Evolutionary conservation across 2,797 vertebrate genomes (phyloP), one percentile per base, ranked within the genome.

Genomic region (Podarcis lilfordi): DNA sequence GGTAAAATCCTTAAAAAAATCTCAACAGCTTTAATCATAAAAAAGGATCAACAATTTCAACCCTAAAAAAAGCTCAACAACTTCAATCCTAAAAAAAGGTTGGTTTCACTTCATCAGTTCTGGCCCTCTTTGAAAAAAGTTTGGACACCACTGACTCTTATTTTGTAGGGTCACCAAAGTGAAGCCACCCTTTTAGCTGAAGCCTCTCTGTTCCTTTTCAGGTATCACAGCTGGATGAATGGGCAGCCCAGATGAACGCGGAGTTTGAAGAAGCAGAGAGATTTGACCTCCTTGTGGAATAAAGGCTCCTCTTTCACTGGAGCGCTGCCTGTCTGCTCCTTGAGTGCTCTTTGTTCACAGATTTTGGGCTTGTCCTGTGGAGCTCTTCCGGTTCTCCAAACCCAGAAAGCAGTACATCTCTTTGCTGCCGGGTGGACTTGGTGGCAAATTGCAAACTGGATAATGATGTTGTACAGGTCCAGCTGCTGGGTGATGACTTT

Each of bases 201-300:
- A 21, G 15, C 8, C 15, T 8, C 1, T 40, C 45, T 23, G 74
- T 87, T 23, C 43, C 76, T 80, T 94, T 72, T 43, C 90, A 98
- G 97, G 95, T 95, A 89, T 96, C 95, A 0, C 96, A 97, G 85
- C 89, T 98, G 92, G 97, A 97, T 86, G 79, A 95, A 68, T 97
- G 97, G 94, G 97, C 97, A 0, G 95, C 96, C 2, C 87, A 96
- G 92, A 97, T 98, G 97, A 98, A 98, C 71, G 97, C 97, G 0
- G 96, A 97, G 88, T 98, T 98, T 86, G 97, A 96, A 74, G 97
- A 97, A 88, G 97, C 97, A 0, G 97, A 98, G 93, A 91, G 91
- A 84, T 98, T 98, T 91, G 96, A 97, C 68, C 94, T 98, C 72
- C 87, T 97, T 77, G 96, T 98, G 91, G 97, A 98, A 93, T 98